Evolutionary conservation across 2,797 vertebrate species (phyloP).

Genomic region (Distichodus sexfasciatus): DNA sequence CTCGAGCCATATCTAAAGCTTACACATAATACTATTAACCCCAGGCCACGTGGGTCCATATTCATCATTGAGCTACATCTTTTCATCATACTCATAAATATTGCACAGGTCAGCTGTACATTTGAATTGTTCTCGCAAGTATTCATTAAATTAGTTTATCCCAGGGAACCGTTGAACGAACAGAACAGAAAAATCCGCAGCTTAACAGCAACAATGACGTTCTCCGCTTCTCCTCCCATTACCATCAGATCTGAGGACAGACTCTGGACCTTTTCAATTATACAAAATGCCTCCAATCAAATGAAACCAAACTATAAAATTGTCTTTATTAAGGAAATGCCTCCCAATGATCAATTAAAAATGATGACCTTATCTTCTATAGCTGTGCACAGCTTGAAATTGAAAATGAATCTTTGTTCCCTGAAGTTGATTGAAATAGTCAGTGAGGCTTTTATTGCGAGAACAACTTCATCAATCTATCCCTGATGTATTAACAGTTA

Average conservation of each 20-base stretch:
- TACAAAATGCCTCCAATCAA: neutral
- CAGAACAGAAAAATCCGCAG: neutral
- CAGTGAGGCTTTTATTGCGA: neutral
- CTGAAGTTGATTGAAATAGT: neutral
- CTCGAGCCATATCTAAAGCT: neutral
- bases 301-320: neutral
- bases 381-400: neutral
- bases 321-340: neutral
- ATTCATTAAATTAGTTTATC: neutral
- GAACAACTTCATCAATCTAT: conserved; percentile 14
- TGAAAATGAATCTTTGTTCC: neutral
- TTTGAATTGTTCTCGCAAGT: neutral
- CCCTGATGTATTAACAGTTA: conserved; percentile 4
- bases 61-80: neutral
- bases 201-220: neutral
- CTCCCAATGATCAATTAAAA: neutral
- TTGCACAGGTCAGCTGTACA: conserved; percentile 1
- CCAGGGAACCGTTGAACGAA: neutral
- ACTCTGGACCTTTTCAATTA: neutral
- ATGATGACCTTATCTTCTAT: neutral
- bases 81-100: neutral
- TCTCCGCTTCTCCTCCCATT: neutral
- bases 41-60: neutral
- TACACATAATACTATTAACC: neutral
- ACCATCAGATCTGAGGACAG: neutral